A percentile compares a stretch with the other conserved stretches of the same genome.
phyloP scores from a whole-genome alignment of 2,888 invertebrate genomes.

The Saturnia japonica region DNA sequence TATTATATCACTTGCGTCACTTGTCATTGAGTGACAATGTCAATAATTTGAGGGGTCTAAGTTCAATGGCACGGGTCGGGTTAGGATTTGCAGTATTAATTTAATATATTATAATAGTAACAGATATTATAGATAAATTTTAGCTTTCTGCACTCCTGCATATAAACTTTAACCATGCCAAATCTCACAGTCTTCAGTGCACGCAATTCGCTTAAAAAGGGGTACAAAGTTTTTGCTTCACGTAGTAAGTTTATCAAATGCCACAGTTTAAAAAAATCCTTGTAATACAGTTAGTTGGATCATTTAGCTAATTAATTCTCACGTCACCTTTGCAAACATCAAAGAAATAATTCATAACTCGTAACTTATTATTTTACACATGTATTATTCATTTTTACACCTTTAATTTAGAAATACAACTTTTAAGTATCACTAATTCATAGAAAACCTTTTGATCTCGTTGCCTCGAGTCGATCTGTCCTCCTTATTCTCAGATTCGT shows the following conservation, averaged over 20 bases:
- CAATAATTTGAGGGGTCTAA: too few species aligned
- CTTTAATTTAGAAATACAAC: constrained; percentile 2
- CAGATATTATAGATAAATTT: too few species aligned
- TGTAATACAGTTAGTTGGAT: background rate
- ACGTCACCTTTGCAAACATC: background rate
- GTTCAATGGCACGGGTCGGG: too few species aligned
- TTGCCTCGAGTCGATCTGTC: background rate
- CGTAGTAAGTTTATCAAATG: background rate
- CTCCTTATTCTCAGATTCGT: background rate
- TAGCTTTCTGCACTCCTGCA: too few species aligned
- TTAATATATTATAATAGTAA: too few species aligned
- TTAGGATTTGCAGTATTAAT: too few species aligned
- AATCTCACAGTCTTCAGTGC: too few species aligned
- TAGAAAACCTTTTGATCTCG: constrained; percentile 8
- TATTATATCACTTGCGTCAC: too few species aligned
- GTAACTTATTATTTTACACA: background rate
- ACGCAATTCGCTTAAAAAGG: too few species aligned
- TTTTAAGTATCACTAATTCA: constrained; percentile 1
- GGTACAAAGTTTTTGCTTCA: too few species aligned
- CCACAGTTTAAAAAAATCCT: background rate
- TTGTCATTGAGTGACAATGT: too few species aligned
- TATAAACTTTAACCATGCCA: too few species aligned
- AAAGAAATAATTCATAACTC: background rate
- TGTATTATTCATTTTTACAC: constrained; percentile 1
- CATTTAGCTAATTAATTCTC: background rate